Evolutionary conservation across 1,140 invertebrate genomes (phyloP).

Genomic region (Aphaenogaster floridana): DNA sequence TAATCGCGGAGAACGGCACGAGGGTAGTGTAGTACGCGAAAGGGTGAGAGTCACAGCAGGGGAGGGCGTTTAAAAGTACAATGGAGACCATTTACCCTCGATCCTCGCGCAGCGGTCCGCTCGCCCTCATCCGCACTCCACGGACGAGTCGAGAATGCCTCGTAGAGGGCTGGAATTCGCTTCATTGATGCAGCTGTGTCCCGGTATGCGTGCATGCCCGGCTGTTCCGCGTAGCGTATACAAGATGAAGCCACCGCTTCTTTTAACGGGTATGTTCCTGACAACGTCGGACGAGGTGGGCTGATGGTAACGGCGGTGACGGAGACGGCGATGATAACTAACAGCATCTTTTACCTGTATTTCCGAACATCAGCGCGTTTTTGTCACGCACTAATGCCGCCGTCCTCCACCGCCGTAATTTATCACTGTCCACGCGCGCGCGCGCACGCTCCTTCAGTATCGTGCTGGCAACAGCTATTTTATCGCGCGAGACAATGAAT

Average conservation of each 20-base stretch:
- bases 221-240: slow-evolving; percentile 22
- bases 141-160: slow-evolving; percentile 42
- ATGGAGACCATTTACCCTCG: slow-evolving; percentile 83
- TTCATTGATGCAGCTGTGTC: slow-evolving; percentile 49
- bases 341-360: slow-evolving; percentile 68
- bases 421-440: slow-evolving; percentile 51
- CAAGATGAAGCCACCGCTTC: not conserved
- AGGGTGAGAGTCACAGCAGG: slow-evolving; percentile 53
- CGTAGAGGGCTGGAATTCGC: slow-evolving; percentile 54
- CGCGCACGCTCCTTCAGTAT: slow-evolving; percentile 31
- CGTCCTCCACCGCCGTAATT: slow-evolving; percentile 56
- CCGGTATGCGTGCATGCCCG: slow-evolving; percentile 21
- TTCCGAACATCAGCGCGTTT: slow-evolving; percentile 64
- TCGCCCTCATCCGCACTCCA: slow-evolving; percentile 52
- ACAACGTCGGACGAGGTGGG: slow-evolving; percentile 28
- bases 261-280: slow-evolving; percentile 22
- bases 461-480: slow-evolving; percentile 48
- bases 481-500: slow-evolving; percentile 60
- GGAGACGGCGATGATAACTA: slow-evolving; percentile 53
- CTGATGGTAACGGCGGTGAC: slow-evolving; percentile 38
- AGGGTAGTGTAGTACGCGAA: slow-evolving; percentile 3
- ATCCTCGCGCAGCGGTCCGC: slow-evolving; percentile 73
- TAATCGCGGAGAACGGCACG: slow-evolving; percentile 77
- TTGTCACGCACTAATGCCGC: slow-evolving; percentile 58
- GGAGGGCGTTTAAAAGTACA: slow-evolving; percentile 83